These are phyloP conservation scores for Cranoglanis bouderius DNA, from an alignment of 2,113 vertebrate species.

Conservation along the genomic window DNA sequence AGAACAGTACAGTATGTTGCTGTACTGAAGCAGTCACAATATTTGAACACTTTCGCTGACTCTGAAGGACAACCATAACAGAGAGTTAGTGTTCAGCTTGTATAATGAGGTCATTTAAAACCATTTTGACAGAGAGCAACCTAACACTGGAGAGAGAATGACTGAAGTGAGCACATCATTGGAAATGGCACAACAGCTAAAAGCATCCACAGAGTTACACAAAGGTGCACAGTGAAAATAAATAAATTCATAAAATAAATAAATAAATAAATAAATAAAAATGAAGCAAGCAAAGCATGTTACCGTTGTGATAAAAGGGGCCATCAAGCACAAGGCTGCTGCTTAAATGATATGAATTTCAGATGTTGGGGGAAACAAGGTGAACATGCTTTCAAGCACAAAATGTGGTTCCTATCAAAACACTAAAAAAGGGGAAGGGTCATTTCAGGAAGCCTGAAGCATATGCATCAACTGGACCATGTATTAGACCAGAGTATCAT, in stretches of 20 bases:
- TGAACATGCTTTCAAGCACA: background rate
- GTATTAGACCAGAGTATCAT: background rate
- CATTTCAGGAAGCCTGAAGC: background rate
- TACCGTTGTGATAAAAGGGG: background rate
- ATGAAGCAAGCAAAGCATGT: background rate
- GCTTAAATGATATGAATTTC: slow-evolving; percentile 6
- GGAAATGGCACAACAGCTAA: slow-evolving; percentile 12
- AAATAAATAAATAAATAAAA: background rate
- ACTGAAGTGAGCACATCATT: background rate
- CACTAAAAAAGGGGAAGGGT: background rate
- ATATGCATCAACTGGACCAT: background rate
- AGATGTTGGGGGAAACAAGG: background rate
- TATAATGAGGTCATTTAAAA: background rate
- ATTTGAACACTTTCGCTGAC: background rate
- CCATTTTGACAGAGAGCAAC: slow-evolving; percentile 3
- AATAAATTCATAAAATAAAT: background rate
- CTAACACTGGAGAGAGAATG: background rate
- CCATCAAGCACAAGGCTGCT: background rate
- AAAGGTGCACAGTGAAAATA: background rate
- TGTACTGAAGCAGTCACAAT: background rate
- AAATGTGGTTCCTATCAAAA: slow-evolving; percentile 1
- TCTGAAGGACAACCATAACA: background rate
- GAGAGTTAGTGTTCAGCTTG: background rate
- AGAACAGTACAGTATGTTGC: background rate
- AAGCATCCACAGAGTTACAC: background rate